phyloP scores from a whole-genome alignment of 2,113 vertebrate genomes.

The Genyomyrus donnyi region DNA sequence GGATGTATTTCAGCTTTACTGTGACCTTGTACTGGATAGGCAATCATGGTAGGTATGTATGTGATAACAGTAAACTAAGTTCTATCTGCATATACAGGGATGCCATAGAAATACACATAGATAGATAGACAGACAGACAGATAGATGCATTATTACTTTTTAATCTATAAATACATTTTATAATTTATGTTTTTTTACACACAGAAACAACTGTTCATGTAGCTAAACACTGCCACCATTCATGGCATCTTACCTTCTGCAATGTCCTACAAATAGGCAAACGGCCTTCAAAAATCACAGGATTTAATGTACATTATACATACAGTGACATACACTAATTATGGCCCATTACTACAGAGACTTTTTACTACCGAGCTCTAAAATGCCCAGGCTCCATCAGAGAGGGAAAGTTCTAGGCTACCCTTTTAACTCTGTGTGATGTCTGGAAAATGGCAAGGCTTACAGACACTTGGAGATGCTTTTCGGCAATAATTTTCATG shows the following conservation, averaged over 20 bases:
- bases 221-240: not conserved
- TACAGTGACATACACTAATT: not conserved
- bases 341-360: not conserved
- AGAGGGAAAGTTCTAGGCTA: not conserved
- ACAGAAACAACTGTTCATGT: not conserved
- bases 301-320: not conserved
- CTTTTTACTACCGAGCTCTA: not conserved
- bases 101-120: not conserved
- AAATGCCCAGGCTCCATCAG: not conserved
- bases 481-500: not conserved
- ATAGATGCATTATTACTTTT: too few species aligned
- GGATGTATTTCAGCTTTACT: too few species aligned
- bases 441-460: not conserved
- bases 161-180: not conserved
- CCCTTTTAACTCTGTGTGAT: not conserved
- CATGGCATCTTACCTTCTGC: not conserved
- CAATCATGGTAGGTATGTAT: not conserved
- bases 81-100: not conserved
- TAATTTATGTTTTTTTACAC: not conserved
- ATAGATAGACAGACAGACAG: not conserved
- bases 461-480: not conserved
- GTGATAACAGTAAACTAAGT: not conserved
- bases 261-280: not conserved
- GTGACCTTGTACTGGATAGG: not conserved
- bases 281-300: not conserved